Evolutionary conservation across 1,140 invertebrate genomes (phyloP), one percentile per base, ranked within the genome.

Genomic region (Pygmarrhopalites habei): DNA sequence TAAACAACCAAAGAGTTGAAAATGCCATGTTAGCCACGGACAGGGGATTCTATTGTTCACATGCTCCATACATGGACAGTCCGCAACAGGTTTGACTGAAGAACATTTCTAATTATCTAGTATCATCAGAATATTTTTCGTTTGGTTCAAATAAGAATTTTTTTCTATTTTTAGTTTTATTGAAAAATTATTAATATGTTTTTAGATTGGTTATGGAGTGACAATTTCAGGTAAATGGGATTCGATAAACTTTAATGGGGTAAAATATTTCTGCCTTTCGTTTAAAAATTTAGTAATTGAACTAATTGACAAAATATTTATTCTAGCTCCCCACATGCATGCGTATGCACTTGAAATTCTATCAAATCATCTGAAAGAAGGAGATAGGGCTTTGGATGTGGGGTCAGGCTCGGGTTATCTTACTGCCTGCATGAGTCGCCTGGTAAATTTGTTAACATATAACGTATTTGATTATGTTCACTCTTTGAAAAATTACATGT

Each of bases 71-170:
- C 72, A 82, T 39, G 35, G 68, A 67, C 79, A n/a, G n/a, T n/a
- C n/a, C n/a, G n/a, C n/a, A n/a, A n/a, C n/a, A n/a, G n/a, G n/a
- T n/a, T n/a, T n/a, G n/a, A n/a, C n/a, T n/a, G n/a, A n/a, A n/a
- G n/a, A n/a, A n/a, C n/a, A n/a, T n/a, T n/a, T n/a, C n/a, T n/a
- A n/a, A n/a, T n/a, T n/a, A n/a, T n/a, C n/a, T n/a, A n/a, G n/a
- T n/a, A n/a, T n/a, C n/a, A n/a, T n/a, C n/a, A n/a, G 82, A 92
- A 77, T 81, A 83, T 35, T 92, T 93, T 72, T 89, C 89, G 41
- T 91, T 82, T 75, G 87, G 89, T 44, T 94, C 92, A 3, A 98
- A 95, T 1, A 98, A 98, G 58, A 94, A 90, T 82, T 95, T 59
- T 95, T 95, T 51, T 95, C 98, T 78, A 99, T 98, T 95, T 91